Percentiles rank a stretch among this genome's conserved stretches.
Evolutionary conservation across 2,797 vertebrate species (phyloP).

Genomic region (Pipistrellus nathusii): DNA sequence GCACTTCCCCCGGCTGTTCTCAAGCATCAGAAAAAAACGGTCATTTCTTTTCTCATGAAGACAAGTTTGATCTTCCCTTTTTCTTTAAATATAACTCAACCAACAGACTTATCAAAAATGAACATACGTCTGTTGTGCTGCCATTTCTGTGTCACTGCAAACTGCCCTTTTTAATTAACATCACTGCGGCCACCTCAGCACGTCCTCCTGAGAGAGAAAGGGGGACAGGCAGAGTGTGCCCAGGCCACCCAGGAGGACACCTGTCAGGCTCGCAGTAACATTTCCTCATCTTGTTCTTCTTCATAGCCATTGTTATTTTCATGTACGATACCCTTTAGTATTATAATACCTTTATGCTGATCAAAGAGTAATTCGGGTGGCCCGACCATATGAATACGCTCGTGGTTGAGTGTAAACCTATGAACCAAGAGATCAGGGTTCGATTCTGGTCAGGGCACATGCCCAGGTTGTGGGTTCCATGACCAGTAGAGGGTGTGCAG

Average conservation of each 20-base stretch:
- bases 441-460: no score
- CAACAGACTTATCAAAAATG: neutral
- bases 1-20: no score
- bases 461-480: no score
- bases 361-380: neutral
- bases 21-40: conserved; percentile 70
- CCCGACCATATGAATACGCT: no score
- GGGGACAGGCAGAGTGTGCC: neutral
- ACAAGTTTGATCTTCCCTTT: conserved; percentile 26
- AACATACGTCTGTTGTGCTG: neutral
- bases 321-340: neutral
- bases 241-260: neutral
- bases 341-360: neutral
- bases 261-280: neutral
- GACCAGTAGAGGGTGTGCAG: no score
- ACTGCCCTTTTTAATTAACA: neutral
- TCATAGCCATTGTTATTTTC: neutral
- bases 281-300: conserved; percentile 22
- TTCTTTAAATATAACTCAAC: conserved; percentile 49
- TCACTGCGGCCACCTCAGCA: neutral
- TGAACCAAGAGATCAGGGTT: no score
- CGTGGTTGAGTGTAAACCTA: no score
- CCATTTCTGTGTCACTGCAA: neutral
- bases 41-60: conserved; percentile 50
- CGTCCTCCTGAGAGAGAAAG: neutral